Base-by-base conservation (phyloP, 2,888 invertebrate genomes). In the Hermaeophaga mercurialis region DNA sequence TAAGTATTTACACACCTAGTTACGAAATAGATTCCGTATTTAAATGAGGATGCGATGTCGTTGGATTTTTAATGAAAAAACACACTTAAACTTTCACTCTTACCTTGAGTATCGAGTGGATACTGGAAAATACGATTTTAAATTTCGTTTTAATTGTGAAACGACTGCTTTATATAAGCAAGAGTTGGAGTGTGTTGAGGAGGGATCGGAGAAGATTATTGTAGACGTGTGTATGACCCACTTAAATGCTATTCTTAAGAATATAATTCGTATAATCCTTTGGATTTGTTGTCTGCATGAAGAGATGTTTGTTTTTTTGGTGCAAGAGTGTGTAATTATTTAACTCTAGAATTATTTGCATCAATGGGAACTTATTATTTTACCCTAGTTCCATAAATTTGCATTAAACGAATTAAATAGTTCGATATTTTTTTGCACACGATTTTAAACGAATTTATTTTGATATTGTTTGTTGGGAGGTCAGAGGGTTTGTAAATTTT, bases 41-140 rank as follows among this genome's bases (percentile, higher is more conserved):
- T 19, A 36, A 33, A 22, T 11, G 17, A 14, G 24, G 19, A 17
- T 11, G 33, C 22, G 33, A 18, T 36, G 28, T 47, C 17, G 18
- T n/a, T 24, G 26, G 5, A 19, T 47, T 24, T 14, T 9, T 9
- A 41, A 49, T 12, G 19, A 9, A 41, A 36, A 52, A 43, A 50
- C 19, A 44, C 56, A 54, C 60, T 50, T 34, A 36, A 39, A 64
- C 62, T 63, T 14, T 24, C 17, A 17, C 49, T 50, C 65, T 63
- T 64, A 62, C 63, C 62, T 67, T 58, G 56, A 58, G 53, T 53
- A 11, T 50, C 47, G 41, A 52, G 50, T 48, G 31, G 54, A 45
- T 45, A 19, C 17, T 24, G 52, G 43, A 43, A 52, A 52, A 43
- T 52, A 19, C 43, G 43, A 43, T 22, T 44, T 38, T 22, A 33